A percentile compares a stretch with the other conserved stretches of the same genome.
phyloP scores from a whole-genome alignment of 2,888 invertebrate species.

The Dorcus hopei region DNA sequence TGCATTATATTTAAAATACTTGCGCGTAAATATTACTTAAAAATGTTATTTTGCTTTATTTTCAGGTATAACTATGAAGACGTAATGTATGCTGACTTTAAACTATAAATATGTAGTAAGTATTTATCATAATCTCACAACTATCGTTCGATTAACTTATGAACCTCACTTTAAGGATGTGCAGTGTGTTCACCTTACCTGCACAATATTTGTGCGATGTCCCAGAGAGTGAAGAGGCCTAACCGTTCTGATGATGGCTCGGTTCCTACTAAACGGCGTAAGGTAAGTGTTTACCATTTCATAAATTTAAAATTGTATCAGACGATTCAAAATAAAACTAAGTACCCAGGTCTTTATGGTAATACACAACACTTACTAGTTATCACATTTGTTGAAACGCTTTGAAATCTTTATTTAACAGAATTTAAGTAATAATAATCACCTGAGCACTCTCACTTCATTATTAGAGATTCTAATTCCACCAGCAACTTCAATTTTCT shows the following conservation, averaged over 20 bases:
- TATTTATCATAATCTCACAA: slow-evolving; percentile 31
- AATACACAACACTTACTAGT: not conserved
- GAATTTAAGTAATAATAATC: no score
- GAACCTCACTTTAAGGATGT: slow-evolving; percentile 40
- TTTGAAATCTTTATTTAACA: no score
- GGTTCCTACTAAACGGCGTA: slow-evolving; percentile 71
- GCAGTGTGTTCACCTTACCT: slow-evolving; percentile 39
- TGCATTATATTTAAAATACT: no score
- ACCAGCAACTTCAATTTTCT: no score
- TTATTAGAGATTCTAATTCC: no score
- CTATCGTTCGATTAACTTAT: not conserved
- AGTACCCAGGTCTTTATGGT: slow-evolving; percentile 47
- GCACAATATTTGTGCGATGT: slow-evolving; percentile 57
- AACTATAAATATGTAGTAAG: slow-evolving; percentile 60
- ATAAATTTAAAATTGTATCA: slow-evolving; percentile 32
- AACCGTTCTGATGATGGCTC: slow-evolving; percentile 67
- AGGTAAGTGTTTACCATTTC: slow-evolving; percentile 54
- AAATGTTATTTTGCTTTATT: no score
- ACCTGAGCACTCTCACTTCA: no score
- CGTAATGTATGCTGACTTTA: slow-evolving; percentile 26
- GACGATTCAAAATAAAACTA: slow-evolving; percentile 9
- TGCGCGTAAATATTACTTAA: no score
- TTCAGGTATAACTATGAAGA: no score
- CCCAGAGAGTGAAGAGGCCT: slow-evolving; percentile 75
- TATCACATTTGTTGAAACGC: no score